Conservation (phyloP, 2,113 vertebrate species). For the Stigmatopora argus region DNA sequence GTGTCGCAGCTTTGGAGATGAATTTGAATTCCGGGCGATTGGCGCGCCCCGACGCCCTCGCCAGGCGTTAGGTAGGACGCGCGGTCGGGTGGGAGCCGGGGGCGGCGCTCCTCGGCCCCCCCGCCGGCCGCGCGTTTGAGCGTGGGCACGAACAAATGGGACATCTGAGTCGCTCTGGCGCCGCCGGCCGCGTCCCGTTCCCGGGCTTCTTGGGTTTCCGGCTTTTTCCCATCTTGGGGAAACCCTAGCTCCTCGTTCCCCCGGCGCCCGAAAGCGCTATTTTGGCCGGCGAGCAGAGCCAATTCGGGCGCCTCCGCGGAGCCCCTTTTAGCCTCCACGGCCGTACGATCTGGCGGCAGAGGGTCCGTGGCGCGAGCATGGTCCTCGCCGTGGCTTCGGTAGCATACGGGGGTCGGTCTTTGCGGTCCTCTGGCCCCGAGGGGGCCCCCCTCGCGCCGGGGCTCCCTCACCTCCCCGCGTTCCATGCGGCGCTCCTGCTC, state of each 20-base stretch:
- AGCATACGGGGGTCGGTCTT: conserved; percentile 75
- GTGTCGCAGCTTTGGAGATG: conserved; percentile 73
- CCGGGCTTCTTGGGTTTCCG: conserved; percentile 42
- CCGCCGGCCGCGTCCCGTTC: conserved; percentile 33
- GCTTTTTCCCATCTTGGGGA: conserved; percentile 71
- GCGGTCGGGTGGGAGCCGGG: conserved; percentile 38
- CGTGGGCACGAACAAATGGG: conserved; percentile 87
- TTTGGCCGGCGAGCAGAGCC: conserved; percentile 82
- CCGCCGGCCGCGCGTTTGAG: conserved; percentile 70
- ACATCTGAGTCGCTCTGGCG: conserved; percentile 82
- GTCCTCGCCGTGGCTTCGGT: conserved; percentile 77
- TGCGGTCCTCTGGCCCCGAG: conserved; percentile 58
- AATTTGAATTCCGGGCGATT: conserved; percentile 87
- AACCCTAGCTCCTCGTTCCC: conserved; percentile 81
- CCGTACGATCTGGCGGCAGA: conserved; percentile 44
- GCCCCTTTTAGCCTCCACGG: conserved; percentile 77
- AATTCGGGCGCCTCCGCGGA: conserved; percentile 79
- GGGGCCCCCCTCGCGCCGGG: conserved; percentile 57
- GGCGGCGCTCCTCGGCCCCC: conserved; percentile 17
- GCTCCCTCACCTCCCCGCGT: conserved; percentile 83
- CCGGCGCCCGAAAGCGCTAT: conserved; percentile 95
- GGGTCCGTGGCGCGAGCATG: conserved; percentile 60
- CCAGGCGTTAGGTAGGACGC: conserved; percentile 22
- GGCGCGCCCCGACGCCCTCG: too few species aligned
- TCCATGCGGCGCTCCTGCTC: conserved; percentile 97